phyloP scores from a whole-genome alignment of 2,797 vertebrate species.

The Periparus ater region DNA sequence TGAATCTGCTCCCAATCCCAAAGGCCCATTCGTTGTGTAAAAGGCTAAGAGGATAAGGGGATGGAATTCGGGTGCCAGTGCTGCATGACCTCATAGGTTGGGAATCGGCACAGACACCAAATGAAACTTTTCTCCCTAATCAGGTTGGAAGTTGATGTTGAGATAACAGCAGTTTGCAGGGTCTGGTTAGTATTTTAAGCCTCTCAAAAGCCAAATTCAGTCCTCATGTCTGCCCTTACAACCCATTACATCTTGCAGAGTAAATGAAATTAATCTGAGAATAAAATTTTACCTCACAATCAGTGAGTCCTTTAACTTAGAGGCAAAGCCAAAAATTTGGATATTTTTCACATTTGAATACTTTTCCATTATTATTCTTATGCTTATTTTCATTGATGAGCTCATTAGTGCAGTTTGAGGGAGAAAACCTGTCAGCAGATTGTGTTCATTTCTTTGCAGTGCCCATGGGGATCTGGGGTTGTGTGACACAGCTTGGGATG shows the following conservation, averaged over 20 bases:
- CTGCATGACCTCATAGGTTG: neutral
- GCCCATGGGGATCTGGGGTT: accelerated
- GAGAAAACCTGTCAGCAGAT: neutral
- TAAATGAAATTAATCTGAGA: neutral
- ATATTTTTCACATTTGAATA: neutral
- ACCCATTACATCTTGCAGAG: neutral
- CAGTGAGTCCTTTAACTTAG: neutral
- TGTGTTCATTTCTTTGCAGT: neutral
- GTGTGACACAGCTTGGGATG: neutral
- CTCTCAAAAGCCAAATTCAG: neutral
- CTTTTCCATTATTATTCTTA: neutral
- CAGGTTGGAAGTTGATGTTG: neutral
- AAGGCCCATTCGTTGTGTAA: neutral
- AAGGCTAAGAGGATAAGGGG: neutral
- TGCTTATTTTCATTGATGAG: neutral
- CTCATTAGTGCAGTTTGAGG: neutral
- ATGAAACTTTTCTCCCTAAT: neutral
- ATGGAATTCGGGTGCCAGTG: neutral
- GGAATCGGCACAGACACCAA: neutral
- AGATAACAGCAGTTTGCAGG: neutral
- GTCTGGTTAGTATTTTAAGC: neutral
- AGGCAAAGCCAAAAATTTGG: neutral
- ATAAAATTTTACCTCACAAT: neutral
- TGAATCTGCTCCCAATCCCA: neutral
- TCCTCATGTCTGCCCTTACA: neutral